Evolutionary conservation across 2,888 invertebrate genomes (phyloP), one percentile per base, ranked within the genome.

Genomic region (Thalpophila matura): DNA sequence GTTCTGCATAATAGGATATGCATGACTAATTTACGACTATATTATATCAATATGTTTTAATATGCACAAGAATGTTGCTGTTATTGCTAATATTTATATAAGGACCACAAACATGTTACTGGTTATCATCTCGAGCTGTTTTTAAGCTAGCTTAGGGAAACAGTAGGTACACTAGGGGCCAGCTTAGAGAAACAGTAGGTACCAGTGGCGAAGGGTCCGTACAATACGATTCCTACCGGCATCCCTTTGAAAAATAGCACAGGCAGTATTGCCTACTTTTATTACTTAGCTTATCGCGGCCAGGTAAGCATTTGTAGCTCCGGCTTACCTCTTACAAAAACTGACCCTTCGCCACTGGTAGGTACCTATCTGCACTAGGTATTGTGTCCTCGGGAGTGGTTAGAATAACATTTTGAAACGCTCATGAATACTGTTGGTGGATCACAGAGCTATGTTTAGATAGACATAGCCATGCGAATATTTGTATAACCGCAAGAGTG

Each of bases 331-430:
- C n/a, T n/a, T n/a, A n/a, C n/a, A n/a, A n/a, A n/a, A n/a, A n/a
- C n/a, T n/a, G n/a, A n/a, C n/a, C n/a, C n/a, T n/a, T n/a, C n/a
- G n/a, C n/a, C n/a, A n/a, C n/a, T n/a, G n/a, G n/a, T n/a, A n/a
- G n/a, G n/a, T n/a, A n/a, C n/a, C n/a, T n/a, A n/a, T n/a, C n/a
- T n/a, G n/a, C n/a, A n/a, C n/a, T n/a, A n/a, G n/a, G n/a, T n/a
- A 47, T 46, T 47, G n/a, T 66, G 38, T 46, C 33, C 27, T 20
- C 47, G 37, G 50, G n/a, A 18, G 5, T 24, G 22, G 26, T 51
- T 40, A 66, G 7, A 73, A 73, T 50, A 66, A 66, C 57, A 66
- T 42, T 51, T 57, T 56, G 42, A 35, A 68, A 56, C 22, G 18
- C 50, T 50, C 50, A 73, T 31, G n/a, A n/a, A 56, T 43, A 33